A percentile compares a stretch with the other conserved stretches of the same genome.
Conservation (phyloP, 1,140 invertebrate species). For the Aphelenchoides besseyi region DNA sequence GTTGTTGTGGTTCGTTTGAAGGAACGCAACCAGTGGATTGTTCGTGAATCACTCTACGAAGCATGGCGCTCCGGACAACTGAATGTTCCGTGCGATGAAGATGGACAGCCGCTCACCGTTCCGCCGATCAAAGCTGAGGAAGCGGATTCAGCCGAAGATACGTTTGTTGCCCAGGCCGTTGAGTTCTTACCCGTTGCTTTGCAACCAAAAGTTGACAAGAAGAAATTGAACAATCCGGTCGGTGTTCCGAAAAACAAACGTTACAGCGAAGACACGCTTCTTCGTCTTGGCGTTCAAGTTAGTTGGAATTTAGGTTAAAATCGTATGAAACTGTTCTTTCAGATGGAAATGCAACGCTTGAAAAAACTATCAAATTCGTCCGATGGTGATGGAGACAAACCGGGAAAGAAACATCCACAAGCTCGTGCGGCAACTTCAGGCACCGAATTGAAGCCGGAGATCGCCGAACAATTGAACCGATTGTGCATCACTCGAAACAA, state of each 20-base stretch:
- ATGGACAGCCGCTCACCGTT: slow-evolving; percentile 36
- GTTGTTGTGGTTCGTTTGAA: slow-evolving; percentile 36
- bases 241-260: slow-evolving; percentile 31
- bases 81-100: slow-evolving; percentile 33
- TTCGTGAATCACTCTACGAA: slow-evolving; percentile 36
- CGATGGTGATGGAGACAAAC: slow-evolving; percentile 17
- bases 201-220: slow-evolving; percentile 3
- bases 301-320: not conserved
- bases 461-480: slow-evolving; percentile 11
- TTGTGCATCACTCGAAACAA: slow-evolving; percentile 20
- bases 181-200: slow-evolving; percentile 29
- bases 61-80: slow-evolving; percentile 30
- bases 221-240: slow-evolving; percentile 30
- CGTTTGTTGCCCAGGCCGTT: slow-evolving; percentile 22
- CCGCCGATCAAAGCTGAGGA: slow-evolving; percentile 33
- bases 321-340: slow-evolving; percentile 1
- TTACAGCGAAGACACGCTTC: slow-evolving; percentile 19
- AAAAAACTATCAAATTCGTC: not conserved
- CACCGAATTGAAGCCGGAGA: slow-evolving; percentile 12
- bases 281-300: slow-evolving; percentile 24
- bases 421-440: slow-evolving; percentile 12
- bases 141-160: slow-evolving; percentile 14
- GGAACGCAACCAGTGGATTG: slow-evolving; percentile 38
- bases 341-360: slow-evolving; percentile 12
- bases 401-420: too few species aligned